Evolutionary conservation across 2,113 vertebrate genomes (phyloP), one percentile per base, ranked within the genome.

Genomic region (Laticauda colubrina): DNA sequence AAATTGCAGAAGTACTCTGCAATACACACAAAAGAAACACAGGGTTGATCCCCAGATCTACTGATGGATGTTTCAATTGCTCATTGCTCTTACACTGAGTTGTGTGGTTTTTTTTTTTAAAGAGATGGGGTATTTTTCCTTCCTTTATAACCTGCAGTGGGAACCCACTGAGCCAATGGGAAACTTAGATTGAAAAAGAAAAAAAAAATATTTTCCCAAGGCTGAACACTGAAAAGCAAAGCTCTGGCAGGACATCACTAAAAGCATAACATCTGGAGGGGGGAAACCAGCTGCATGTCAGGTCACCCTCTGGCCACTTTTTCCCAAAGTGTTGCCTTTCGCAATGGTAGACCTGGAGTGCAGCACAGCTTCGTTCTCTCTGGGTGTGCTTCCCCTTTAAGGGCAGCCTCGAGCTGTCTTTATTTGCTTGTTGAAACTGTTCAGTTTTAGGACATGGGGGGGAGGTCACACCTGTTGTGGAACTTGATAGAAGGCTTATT

Each of bases 401-500:
- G 97, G 96, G 55, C 93, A 93, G 88, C 96, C 96, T 97, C 55
- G 54, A 88, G 95, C 95, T 88, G 96, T 96, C 96, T 97, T 97
- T 96, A 98, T 97, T 97, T 96, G 98, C 98, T 98, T 97, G 97
- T 98, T 99, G 98, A 99, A 99, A 99, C 99, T 99, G 98, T 98
- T 99, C 98, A 98, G 99, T 99, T 99, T 99, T 99, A 98, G 99
- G 99, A 99, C 98, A 99, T 98, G 57, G 29, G 97, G 97, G 98
- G 97, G 98, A 98, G 99, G 99, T 99, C 99, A 99, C 99, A 99
- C 99, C 99, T 99, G 99, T 99, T 99, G 98, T 99, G 99, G 99
- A 99, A 99, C 99, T 99, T 99, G 99, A 99, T 99, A 98, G 99
- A 99, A 99, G 99, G 98, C 98, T 99, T 99, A 99, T 99, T 99